A percentile compares a stretch with the other conserved stretches of the same genome.
phyloP scores from a whole-genome alignment of 2,113 vertebrate genomes.

The Danio rerio region DNA sequence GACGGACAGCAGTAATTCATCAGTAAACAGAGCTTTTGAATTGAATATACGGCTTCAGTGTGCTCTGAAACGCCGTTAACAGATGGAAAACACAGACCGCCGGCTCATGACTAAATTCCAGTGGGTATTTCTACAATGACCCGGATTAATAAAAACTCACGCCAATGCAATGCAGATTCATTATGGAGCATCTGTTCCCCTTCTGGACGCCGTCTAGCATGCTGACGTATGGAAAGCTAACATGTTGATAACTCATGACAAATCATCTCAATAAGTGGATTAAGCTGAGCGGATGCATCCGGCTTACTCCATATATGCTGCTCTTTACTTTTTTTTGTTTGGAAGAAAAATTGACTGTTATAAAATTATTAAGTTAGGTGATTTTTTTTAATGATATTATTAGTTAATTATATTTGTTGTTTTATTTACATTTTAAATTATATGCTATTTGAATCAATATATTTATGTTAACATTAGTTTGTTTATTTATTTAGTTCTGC shows the following conservation, averaged over 20 bases:
- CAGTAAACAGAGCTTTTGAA: constrained; percentile 28
- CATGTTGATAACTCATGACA: constrained; percentile 7
- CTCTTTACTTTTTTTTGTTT: too few species aligned
- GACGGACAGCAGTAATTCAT: too few species aligned
- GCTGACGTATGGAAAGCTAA: constrained; percentile 17
- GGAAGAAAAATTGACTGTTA: too few species aligned
- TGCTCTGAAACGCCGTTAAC: background rate
- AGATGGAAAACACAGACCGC: constrained; percentile 16
- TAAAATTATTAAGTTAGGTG: too few species aligned
- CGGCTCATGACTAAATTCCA: constrained; percentile 26
- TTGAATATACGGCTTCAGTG: background rate
- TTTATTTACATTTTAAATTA: too few species aligned
- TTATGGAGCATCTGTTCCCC: constrained; percentile 24
- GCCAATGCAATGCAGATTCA: constrained; percentile 14
- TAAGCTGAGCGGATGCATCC: background rate
- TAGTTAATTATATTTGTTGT: too few species aligned
- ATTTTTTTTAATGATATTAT: too few species aligned
- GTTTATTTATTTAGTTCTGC: too few species aligned
- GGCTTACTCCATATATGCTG: too few species aligned
- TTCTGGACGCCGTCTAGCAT: constrained; percentile 13
- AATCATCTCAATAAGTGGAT: background rate
- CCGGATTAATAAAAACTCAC: constrained; percentile 24
- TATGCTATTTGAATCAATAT: too few species aligned
- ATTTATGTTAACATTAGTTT: too few species aligned
- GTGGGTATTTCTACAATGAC: background rate